phyloP scores from a whole-genome alignment of 2,888 invertebrate genomes.

The Parnassius smintheus region DNA sequence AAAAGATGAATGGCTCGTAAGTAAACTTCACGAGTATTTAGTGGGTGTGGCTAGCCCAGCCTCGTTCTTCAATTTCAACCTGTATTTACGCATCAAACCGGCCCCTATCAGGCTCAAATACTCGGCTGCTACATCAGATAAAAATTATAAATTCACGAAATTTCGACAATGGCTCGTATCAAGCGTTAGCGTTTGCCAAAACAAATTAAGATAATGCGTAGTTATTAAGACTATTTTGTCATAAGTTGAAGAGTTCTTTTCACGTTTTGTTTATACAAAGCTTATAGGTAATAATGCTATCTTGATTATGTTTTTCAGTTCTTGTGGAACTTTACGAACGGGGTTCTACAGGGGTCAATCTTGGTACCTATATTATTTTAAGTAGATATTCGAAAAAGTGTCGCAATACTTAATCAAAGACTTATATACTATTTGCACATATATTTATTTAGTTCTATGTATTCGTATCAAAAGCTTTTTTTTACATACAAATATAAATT shows the following conservation, averaged over 20 bases:
- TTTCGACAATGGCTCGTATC: background rate
- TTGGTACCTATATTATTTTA: slow-evolving; percentile 33
- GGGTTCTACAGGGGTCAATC: slow-evolving; percentile 36
- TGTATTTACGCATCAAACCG: slow-evolving; percentile 6
- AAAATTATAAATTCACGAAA: slow-evolving; percentile 4
- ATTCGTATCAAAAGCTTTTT: no score
- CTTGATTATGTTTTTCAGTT: slow-evolving; percentile 13
- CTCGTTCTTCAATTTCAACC: background rate
- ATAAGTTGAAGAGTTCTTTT: background rate
- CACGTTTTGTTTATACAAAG: slow-evolving; percentile 9
- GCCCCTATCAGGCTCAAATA: slow-evolving; percentile 1
- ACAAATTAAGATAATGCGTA: slow-evolving; percentile 7
- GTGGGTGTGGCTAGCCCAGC: slow-evolving; percentile 6
- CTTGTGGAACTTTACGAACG: slow-evolving; percentile 20
- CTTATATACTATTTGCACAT: background rate
- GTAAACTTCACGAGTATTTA: background rate
- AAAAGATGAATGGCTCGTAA: slow-evolving; percentile 1
- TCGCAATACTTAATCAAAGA: background rate
- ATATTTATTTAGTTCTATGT: background rate
- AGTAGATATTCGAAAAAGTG: background rate
- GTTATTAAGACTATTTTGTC: background rate
- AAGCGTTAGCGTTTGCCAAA: slow-evolving; percentile 6
- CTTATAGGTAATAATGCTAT: slow-evolving; percentile 1
- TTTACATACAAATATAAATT: no score
- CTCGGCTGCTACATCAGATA: slow-evolving; percentile 4